A percentile compares a stretch with the other conserved stretches of the same genome.
Conservation (phyloP, 1,140 invertebrate genomes). For the Paralvinella palmiformis region DNA sequence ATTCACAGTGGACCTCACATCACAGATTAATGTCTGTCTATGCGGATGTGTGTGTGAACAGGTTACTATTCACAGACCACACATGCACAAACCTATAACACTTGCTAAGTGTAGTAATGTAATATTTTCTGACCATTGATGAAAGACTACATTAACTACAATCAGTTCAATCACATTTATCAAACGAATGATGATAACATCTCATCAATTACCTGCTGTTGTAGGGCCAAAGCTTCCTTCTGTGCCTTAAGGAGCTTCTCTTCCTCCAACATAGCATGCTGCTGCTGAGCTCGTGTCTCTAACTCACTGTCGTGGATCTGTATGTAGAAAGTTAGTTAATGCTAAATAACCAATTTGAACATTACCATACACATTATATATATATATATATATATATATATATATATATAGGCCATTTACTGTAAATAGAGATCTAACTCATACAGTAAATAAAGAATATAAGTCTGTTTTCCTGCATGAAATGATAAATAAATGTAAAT, state of each 20-base stretch:
- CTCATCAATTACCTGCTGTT: conserved; percentile 2
- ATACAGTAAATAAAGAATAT: not conserved
- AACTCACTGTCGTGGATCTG: no score
- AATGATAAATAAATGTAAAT: not conserved
- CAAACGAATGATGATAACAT: not conserved
- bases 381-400: no score
- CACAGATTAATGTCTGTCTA: no score
- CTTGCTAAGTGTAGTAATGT: not conserved
- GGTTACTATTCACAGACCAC: not conserved
- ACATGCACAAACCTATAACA: not conserved
- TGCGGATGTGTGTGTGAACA: no score
- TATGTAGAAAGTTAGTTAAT: no score
- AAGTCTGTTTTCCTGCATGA: not conserved
- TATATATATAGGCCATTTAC: no score
- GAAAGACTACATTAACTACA: not conserved
- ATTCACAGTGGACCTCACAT: no score
- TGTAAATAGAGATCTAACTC: not conserved
- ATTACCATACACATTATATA: no score
- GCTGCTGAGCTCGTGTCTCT: conserved; percentile 6
- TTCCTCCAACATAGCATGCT: not conserved
- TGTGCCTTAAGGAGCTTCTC: conserved; percentile 6
- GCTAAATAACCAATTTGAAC: no score
- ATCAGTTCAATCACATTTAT: not conserved
- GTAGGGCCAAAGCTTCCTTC: conserved; percentile 6
- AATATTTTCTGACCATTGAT: not conserved